Evolutionary conservation across 2,113 vertebrate species (phyloP).

Genomic region (Microcebus lehilahytsara): DNA sequence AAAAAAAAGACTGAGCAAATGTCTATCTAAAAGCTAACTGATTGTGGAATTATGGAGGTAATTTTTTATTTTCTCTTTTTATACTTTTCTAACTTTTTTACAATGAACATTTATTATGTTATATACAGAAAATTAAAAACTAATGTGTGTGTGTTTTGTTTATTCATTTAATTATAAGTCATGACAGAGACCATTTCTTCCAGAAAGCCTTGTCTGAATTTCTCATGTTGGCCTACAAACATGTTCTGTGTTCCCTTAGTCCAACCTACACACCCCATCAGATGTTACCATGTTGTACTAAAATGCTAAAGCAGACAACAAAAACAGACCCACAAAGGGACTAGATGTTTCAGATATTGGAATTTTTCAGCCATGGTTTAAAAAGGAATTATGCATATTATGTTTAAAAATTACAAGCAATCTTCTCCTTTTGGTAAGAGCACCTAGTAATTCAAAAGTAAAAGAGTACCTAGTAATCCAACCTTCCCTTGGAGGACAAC

Average conservation of each 20-base stretch:
- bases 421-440: neutral
- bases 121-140: neutral
- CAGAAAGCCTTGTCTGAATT: constrained; percentile 2
- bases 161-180: constrained; percentile 11
- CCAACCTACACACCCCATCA: neutral
- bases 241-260: neutral
- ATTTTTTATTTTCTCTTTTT: neutral
- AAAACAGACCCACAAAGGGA: neutral
- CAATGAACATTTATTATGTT: neutral
- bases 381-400: neutral
- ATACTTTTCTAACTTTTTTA: neutral
- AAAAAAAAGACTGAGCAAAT: neutral
- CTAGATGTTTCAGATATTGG: neutral
- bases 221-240: neutral
- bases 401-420: neutral
- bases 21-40: no score
- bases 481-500: neutral
- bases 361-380: neutral
- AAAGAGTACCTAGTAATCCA: neutral
- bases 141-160: neutral
- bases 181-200: constrained; percentile 31
- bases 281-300: neutral
- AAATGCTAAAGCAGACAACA: neutral
- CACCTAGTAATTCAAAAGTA: neutral
- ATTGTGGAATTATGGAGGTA: neutral